A percentile compares a stretch with the other conserved stretches of the same genome.
Conservation (phyloP, 2,888 invertebrate species). For the Dicyrtoma fusca region DNA sequence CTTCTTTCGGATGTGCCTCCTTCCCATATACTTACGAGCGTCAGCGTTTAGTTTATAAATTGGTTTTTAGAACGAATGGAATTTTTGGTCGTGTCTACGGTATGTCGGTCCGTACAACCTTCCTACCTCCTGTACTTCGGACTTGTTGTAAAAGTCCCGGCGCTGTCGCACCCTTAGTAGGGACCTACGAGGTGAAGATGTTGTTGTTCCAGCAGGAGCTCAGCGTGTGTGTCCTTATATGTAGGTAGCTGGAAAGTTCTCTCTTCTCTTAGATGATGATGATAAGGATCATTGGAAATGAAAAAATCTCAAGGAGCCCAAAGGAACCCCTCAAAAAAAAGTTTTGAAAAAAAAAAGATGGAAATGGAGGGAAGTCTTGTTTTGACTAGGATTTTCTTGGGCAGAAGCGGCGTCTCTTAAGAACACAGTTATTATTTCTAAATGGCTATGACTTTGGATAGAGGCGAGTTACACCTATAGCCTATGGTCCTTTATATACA, state of each 20-base stretch:
- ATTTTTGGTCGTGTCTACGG: not conserved
- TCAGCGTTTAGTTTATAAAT: constrained; percentile 32
- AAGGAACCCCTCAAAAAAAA: not conserved
- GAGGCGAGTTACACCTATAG: not conserved
- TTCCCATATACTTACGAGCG: constrained; percentile 7
- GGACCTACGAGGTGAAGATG: too few relatives aligned
- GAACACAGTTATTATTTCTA: constrained; percentile 17
- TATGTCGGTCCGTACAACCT: not conserved
- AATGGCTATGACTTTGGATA: not conserved
- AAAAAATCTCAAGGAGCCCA: not conserved
- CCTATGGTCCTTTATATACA: not conserved
- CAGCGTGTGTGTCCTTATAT: constrained; percentile 17
- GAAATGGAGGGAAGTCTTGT: constrained; percentile 10
- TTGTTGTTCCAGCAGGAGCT: not conserved
- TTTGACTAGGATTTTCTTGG: constrained; percentile 18
- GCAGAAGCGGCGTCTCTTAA: constrained; percentile 17
- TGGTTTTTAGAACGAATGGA: constrained; percentile 19
- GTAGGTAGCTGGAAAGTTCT: not conserved
- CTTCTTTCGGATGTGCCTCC: constrained; percentile 23
- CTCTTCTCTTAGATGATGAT: constrained; percentile 6
- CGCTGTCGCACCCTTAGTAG: too few relatives aligned
- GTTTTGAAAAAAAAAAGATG: not conserved
- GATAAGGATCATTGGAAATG: constrained; percentile 14
- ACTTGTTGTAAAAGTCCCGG: not conserved
- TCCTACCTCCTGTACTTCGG: not conserved